phyloP scores from a whole-genome alignment of 2,113 vertebrate genomes.

The Hyperoodon ampullatus region DNA sequence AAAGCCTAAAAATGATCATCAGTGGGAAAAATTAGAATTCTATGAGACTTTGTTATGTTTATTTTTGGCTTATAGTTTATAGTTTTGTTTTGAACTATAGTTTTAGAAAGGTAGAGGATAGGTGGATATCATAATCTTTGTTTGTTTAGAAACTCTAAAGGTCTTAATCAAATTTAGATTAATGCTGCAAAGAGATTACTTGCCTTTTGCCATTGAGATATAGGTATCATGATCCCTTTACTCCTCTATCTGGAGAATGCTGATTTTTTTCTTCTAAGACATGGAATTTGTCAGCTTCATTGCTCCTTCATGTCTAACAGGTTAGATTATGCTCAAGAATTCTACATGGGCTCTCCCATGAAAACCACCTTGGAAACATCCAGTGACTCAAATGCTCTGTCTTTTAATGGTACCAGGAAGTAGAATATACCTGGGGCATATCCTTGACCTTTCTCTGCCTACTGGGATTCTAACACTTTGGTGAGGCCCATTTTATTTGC shows the following conservation, averaged over 20 bases:
- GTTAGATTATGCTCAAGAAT: neutral
- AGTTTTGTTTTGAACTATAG: neutral
- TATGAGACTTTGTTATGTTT: neutral
- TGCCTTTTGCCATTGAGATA: neutral
- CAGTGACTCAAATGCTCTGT: neutral
- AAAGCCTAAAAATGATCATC: neutral
- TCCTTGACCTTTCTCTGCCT: neutral
- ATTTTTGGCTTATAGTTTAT: slow-evolving; percentile 13
- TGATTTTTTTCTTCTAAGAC: neutral
- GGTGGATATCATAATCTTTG: neutral
- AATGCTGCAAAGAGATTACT: neutral
- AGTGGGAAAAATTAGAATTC: neutral
- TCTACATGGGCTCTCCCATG: neutral
- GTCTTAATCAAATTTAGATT: slow-evolving; percentile 8
- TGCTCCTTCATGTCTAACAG: neutral
- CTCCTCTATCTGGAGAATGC: neutral
- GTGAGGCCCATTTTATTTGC: neutral
- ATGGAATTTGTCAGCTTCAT: neutral
- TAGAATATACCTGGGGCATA: neutral
- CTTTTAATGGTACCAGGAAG: neutral
- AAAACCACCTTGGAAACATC: neutral
- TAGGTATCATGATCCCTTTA: neutral
- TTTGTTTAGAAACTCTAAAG: slow-evolving; percentile 18
- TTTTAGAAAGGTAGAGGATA: neutral
- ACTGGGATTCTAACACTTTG: neutral